Percentiles rank a stretch among this genome's conserved stretches.
Conservation (phyloP, 1,140 invertebrate genomes). For the Penaeus chinensis region DNA sequence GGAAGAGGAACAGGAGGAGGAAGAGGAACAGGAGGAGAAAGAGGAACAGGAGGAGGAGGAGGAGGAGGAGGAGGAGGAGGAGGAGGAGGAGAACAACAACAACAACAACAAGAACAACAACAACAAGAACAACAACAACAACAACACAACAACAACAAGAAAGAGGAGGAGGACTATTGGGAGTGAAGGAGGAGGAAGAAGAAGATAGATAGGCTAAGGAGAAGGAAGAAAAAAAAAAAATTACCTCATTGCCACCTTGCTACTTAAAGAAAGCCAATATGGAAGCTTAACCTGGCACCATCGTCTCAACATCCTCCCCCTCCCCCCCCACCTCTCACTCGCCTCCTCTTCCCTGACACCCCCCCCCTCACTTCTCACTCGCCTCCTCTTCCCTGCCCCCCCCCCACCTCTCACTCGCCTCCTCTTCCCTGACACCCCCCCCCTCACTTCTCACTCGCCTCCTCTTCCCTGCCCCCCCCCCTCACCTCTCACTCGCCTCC, state of each 20-base stretch:
- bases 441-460: too few species aligned
- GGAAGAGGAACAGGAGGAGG: neutral
- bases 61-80: neutral
- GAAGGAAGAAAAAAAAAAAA: conserved; percentile 13
- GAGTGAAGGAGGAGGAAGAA: conserved; percentile 21
- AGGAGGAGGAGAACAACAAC: too few species aligned
- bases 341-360: too few species aligned
- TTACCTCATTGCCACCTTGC: too few species aligned
- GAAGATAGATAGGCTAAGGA: neutral
- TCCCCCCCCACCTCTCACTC: neutral
- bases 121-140: too few species aligned
- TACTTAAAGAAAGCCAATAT: too few species aligned
- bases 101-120: too few species aligned
- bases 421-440: neutral
- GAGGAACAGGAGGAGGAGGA: neutral
- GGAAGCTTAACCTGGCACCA: too few species aligned
- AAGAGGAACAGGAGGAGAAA: neutral
- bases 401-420: neutral
- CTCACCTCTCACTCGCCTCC: too few species aligned
- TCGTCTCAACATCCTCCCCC: neutral
- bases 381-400: neutral
- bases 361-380: too few species aligned
- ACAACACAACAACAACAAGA: too few species aligned
- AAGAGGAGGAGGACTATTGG: neutral
- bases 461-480: too few species aligned